Evolutionary conservation across 2,888 invertebrate genomes (phyloP), one percentile per base, ranked within the genome.

Genomic region (Acanthococcus lagerstroemiae): DNA sequence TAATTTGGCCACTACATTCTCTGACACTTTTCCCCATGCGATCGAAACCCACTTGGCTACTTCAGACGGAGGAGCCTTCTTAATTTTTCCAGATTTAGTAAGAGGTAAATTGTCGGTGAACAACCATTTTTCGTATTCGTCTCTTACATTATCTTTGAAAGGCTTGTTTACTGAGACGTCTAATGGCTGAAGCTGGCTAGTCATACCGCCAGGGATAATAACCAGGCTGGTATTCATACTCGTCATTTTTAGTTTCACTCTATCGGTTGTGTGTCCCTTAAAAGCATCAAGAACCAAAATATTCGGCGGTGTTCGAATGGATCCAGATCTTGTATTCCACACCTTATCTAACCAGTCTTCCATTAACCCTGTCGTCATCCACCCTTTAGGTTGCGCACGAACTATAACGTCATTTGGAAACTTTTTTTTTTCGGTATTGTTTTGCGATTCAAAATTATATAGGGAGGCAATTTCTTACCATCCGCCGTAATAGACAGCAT

Each of bases 211-310:
- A n/a, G n/a, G n/a, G n/a, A n/a, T n/a, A n/a, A n/a, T n/a, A n/a
- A n/a, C n/a, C n/a, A n/a, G n/a, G n/a, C n/a, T n/a, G n/a, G n/a
- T 17, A 48, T 9, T 9, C 12, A 15, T 48, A 7, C 6, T 17
- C 48, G 6, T 17, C 48, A 48, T 17, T 15, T 48, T 6, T 7
- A 6, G 5, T 48, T 48, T 48, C 17, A 69, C 55, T 12, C 25
- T 12, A 22, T 25, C 50, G 52, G 65, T 69, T 6, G 57, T 50
- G 30, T 69, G 68, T 6, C 65, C 65, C 15, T 27, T n/a, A 37
- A 54, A 58, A 21, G 22, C 19, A 30, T 55, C 58, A 4, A 66
- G 56, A 45, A 63, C 63, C 9, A 61, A 30, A 52, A 67, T 46
- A 12, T 52, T 57, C 4, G 15, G 17, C 19, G 27, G 27, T 12